phyloP scores from a whole-genome alignment of 2,797 vertebrate genomes.

The Macroramphosus scolopax region DNA sequence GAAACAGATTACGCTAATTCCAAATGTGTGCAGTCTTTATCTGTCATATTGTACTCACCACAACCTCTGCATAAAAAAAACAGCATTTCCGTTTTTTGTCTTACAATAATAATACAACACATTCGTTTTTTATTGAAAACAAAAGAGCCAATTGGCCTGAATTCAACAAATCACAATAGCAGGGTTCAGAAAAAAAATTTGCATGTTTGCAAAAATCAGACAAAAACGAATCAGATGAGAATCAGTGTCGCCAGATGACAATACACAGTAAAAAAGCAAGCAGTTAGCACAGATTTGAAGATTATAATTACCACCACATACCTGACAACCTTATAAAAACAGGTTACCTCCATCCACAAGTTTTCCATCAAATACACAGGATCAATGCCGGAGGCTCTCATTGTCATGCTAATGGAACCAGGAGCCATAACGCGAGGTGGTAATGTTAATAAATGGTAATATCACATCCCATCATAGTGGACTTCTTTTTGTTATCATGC shows the following conservation, averaged over 20 bases:
- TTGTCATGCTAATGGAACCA: conserved; percentile 79
- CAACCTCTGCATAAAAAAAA: too few species aligned
- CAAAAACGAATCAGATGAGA: too few species aligned
- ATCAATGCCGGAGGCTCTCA: conserved; percentile 70
- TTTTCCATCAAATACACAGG: conserved; percentile 64
- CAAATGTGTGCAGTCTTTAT: conserved; percentile 11
- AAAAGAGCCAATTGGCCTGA: conserved; percentile 6
- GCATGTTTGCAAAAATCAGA: too few species aligned
- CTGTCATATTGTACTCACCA: not conserved
- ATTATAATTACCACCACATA: not conserved
- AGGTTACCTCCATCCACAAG: conserved; percentile 55
- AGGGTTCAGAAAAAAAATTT: too few species aligned
- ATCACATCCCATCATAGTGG: conserved; percentile 69
- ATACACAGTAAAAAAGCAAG: too few species aligned
- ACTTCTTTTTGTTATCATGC: conserved; percentile 65
- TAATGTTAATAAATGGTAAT: conserved; percentile 76
- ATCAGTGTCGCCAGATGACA: too few species aligned
- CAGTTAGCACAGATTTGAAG: too few species aligned
- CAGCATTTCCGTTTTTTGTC: conserved; percentile 1
- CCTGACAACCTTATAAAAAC: conserved; percentile 50
- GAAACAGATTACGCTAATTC: conserved; percentile 23
- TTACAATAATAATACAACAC: not conserved
- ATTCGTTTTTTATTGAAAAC: conserved; percentile 10
- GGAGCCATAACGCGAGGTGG: conserved; percentile 52
- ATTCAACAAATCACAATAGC: conserved; percentile 7